These are phyloP conservation scores for Rhopalosiphum maidis DNA, from an alignment of 1,140 invertebrate genomes.

Conservation along the genomic window DNA sequence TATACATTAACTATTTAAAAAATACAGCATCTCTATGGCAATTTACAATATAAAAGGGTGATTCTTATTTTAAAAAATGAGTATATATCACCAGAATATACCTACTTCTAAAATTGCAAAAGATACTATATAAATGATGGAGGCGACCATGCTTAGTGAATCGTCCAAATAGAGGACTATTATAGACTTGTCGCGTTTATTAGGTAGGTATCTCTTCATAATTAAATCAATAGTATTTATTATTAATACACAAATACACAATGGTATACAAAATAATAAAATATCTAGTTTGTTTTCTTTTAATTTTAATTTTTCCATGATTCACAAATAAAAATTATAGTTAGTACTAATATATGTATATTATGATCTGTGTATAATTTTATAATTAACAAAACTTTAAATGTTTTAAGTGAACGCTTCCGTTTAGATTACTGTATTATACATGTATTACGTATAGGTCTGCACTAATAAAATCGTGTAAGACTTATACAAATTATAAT, in stretches of 20 bases:
- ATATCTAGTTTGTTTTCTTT: background rate
- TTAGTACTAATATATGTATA: background rate
- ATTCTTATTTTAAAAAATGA: background rate
- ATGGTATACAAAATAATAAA: background rate
- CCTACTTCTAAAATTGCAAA: background rate
- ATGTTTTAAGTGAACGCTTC: constrained; percentile 9
- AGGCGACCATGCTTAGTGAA: background rate
- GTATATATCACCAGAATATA: background rate
- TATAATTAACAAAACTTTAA: background rate
- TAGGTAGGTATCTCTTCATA: background rate
- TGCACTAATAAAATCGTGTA: background rate
- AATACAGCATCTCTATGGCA: background rate
- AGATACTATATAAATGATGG: background rate
- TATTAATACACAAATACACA: background rate
- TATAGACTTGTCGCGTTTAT: too few relatives aligned
- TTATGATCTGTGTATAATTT: background rate
- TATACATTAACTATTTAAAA: too few relatives aligned
- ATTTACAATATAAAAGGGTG: background rate
- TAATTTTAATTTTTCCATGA: background rate
- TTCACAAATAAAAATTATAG: background rate
- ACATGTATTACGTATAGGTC: background rate
- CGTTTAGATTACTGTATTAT: background rate
- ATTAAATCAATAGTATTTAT: background rate
- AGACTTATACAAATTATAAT: background rate
- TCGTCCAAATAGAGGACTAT: background rate